Evolutionary conservation across 2,888 invertebrate genomes (phyloP).

Genomic region (Odontomyia ornata): DNA sequence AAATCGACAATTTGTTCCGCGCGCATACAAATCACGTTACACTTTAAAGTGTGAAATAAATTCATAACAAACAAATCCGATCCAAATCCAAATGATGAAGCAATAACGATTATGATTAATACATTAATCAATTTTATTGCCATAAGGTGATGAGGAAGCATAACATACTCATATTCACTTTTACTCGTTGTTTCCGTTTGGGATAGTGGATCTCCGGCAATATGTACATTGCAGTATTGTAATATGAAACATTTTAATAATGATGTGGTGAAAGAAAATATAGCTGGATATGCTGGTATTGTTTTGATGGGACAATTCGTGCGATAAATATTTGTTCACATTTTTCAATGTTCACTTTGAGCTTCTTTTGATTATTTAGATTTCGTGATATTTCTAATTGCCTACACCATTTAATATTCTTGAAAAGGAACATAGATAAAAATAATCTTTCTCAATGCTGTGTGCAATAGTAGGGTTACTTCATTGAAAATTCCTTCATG

Average conservation of each 20-base stretch:
- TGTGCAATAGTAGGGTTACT: too few relatives aligned
- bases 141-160: slow-evolving; percentile 37
- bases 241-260: slow-evolving; percentile 20
- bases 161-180: slow-evolving; percentile 38
- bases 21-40: not conserved
- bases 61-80: not conserved
- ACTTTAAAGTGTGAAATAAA: not conserved
- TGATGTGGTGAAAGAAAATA: not conserved
- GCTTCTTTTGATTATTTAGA: too few relatives aligned
- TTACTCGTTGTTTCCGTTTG: slow-evolving; percentile 35
- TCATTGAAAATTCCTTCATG: too few relatives aligned
- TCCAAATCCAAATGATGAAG: not conserved
- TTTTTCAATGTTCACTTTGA: too few relatives aligned
- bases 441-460: too few relatives aligned
- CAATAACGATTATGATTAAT: not conserved
- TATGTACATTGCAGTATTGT: not conserved
- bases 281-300: too few relatives aligned
- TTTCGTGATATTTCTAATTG: too few relatives aligned
- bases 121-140: slow-evolving; percentile 15
- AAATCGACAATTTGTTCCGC: too few relatives aligned
- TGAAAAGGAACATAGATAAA: too few relatives aligned
- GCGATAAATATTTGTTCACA: too few relatives aligned
- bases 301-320: too few relatives aligned
- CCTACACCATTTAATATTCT: too few relatives aligned
- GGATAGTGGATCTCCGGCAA: not conserved